Evolutionary conservation across 2,888 invertebrate species (phyloP), one percentile per base, ranked within the genome.

Genomic region (Myathropa florea): DNA sequence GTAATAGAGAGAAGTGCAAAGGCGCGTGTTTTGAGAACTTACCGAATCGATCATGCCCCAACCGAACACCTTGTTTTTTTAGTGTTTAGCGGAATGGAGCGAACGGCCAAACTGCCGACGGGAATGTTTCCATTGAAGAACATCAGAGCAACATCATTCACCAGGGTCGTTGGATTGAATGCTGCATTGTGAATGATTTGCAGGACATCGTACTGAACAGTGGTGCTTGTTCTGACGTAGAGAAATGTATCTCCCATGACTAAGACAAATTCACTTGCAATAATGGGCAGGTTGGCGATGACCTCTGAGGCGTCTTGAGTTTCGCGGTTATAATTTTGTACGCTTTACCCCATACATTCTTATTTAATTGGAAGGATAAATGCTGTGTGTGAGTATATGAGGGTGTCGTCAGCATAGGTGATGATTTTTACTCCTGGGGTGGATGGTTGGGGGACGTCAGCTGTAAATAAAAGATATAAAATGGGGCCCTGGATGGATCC

Each of bases 121-220:
- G 91, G 90, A 33, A 92, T 89, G 2, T 77, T 80, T 0, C 90
- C 91, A 18, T 89, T 88, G 3, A 92, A 82, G 63, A 91, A 90
- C 46, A 92, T 65, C 9, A 91, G 28, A 0, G 90, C 91, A 28
- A 92, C 88, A 73, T 92, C 92, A 55, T 91, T 89, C 0, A 9
- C 30, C n/a, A 90, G 53, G 0, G 86, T 65, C 0, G 7, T 14
- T 0, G 67, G 26, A 30, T 81, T 30, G 28, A 89, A 92, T 2
- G 36, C 3, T 0, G 77, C 23, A 79, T 91, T 89, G 0, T 80
- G 53, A 0, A 90, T 76, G 28, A 91, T 18, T 68, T 89, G 3
- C 30, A 88, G 89, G 0, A 92, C 89, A 21, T 88, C 73, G 23
- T 89, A 90, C 46, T 89, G 85, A 23, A 87, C 75, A 0, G 90